phyloP scores from a whole-genome alignment of 1,140 invertebrate species.

The Carposina sasakii region DNA sequence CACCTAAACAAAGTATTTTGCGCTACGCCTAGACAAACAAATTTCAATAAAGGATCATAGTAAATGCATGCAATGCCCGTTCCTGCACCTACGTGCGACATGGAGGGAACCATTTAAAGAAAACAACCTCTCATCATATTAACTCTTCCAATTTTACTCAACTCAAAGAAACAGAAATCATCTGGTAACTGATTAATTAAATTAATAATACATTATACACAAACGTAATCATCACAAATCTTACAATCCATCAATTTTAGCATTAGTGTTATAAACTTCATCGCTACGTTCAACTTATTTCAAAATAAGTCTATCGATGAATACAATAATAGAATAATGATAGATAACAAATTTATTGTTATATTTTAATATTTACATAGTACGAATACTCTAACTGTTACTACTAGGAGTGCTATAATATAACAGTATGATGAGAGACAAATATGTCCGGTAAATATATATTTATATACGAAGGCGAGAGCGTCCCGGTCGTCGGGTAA shows the following conservation, averaged over 20 bases:
- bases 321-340: constrained; percentile 64
- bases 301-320: constrained; percentile 59
- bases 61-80: constrained; percentile 30
- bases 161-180: constrained; percentile 58
- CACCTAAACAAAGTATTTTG: constrained; percentile 40
- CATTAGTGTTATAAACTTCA: constrained; percentile 56
- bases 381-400: constrained; percentile 48
- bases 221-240: constrained; percentile 55
- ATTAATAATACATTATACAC: constrained; percentile 58
- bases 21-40: constrained; percentile 59
- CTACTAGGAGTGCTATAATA: constrained; percentile 56
- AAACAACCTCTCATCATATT: constrained; percentile 62
- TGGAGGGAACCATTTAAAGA: constrained; percentile 51
- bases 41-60: constrained; percentile 34
- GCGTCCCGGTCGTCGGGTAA: no score
- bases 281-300: constrained; percentile 60
- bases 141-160: constrained; percentile 61
- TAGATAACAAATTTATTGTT: constrained; percentile 66
- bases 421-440: constrained; percentile 57
- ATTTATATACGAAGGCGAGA: constrained; percentile 37
- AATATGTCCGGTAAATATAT: constrained; percentile 28
- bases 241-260: constrained; percentile 46
- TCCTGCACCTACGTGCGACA: constrained; percentile 17
- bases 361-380: constrained; percentile 64
- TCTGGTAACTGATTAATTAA: constrained; percentile 64